Conservation (phyloP, 2,797 vertebrate genomes). For the Gallinago solitaria region DNA sequence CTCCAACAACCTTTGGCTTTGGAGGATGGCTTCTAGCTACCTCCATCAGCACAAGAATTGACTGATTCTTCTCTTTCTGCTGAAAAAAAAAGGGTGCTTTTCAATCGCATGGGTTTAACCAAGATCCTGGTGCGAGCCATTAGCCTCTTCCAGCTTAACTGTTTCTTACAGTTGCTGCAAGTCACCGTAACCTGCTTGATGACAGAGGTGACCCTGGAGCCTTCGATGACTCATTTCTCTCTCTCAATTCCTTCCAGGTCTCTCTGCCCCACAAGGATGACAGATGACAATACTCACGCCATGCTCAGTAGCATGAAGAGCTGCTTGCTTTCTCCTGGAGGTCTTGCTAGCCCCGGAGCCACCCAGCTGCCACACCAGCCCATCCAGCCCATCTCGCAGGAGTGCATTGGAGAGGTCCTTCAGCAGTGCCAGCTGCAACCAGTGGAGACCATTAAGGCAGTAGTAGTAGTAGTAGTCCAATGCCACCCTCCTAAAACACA, state of each 20-base stretch:
- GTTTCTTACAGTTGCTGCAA: not conserved
- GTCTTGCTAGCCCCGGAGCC: constrained; percentile 63
- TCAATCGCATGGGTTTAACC: not conserved
- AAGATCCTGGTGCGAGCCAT: not conserved
- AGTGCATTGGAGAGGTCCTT: constrained; percentile 84
- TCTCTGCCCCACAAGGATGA: not conserved
- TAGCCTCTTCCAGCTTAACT: not conserved
- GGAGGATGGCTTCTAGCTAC: no score
- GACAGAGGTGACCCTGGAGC: not conserved
- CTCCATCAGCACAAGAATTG: not conserved
- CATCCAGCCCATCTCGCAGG: constrained; percentile 82
- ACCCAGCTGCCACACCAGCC: constrained; percentile 74
- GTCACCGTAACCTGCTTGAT: not conserved
- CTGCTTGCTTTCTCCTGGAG: constrained; percentile 68
- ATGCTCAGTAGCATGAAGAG: constrained; percentile 70
- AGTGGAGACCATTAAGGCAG: not conserved
- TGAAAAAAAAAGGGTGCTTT: not conserved
- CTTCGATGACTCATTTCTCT: not conserved
- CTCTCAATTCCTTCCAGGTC: not conserved
- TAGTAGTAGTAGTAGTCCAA: not conserved
- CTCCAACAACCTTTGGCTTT: not conserved
- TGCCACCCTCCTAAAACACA: not conserved
- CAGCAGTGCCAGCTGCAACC: constrained; percentile 83
- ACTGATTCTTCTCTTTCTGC: not conserved
- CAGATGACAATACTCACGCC: constrained; percentile 51